Evolutionary conservation across 2,113 vertebrate genomes (phyloP), one percentile per base, ranked within the genome.

Genomic region (Circaetus cinerascens): DNA sequence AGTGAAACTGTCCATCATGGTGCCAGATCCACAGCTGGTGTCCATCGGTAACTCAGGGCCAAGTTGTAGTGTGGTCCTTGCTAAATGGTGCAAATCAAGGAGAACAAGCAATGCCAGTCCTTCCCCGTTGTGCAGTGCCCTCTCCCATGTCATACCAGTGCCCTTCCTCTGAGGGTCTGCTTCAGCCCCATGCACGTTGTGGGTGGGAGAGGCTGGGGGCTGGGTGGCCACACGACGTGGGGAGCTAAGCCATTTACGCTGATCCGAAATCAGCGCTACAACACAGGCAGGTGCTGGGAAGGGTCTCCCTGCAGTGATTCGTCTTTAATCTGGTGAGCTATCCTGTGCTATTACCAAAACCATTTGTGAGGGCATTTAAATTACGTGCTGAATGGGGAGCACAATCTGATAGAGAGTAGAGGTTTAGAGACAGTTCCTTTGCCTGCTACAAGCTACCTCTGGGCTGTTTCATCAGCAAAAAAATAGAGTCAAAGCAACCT

Each of bases 151-250:
- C 62, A 40, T 26, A 46, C 32, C 48, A 71, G 22, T 50, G 48
- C 12, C 40, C 36, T 69, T 46, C 26, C 15, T 36, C 50, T 11
- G 23, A 32, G 27, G 41, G 12, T 29, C 53, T 43, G 21, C 38
- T 51, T 46, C 50, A 63, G 62, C 19, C 9, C 15, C 48, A 45
- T 1, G 14, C 13, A 18, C 14, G 2, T 3, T 8, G 15, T 10
- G 25, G 6, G 21, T 59, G 38, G 55, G 26, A 51, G 15, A 75
- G 21, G 18, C 11, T 32, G 26, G 30, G 26, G 14, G 11, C 22
- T 1, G 4, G 34, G 7, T 71, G 56, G 23, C 43, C 10, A 6
- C 1, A 1, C 0, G 13, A 9, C 1, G 3, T 41, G 51, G 4
- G 5, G 19, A 50, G 15, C 23, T 64, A 16, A 86, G 29, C 15